Percentiles rank a stretch among this genome's conserved stretches.
Conservation (phyloP, 1,140 invertebrate genomes). For the Drosophila carrolli region DNA sequence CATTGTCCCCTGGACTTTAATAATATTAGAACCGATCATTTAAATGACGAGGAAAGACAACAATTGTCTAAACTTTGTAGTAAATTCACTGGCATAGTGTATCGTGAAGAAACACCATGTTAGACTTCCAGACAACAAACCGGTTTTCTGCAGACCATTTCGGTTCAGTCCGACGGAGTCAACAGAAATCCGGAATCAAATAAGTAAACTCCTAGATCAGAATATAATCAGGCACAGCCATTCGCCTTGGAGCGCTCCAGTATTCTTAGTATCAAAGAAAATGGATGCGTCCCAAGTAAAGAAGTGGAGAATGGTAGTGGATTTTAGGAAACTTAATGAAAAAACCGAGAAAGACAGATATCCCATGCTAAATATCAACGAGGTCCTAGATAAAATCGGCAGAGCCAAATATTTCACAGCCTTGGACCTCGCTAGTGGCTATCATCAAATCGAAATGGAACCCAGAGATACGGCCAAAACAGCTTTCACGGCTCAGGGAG, state of each 20-base stretch:
- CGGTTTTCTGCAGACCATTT: slow-evolving; percentile 67
- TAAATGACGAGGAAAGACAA: not conserved
- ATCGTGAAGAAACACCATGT: slow-evolving; percentile 35
- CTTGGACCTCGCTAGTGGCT: too few species aligned
- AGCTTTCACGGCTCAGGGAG: too few species aligned
- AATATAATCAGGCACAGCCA: slow-evolving; percentile 17
- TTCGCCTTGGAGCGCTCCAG: slow-evolving; percentile 36
- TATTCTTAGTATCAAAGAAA: slow-evolving; percentile 56
- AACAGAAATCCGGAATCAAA: slow-evolving; percentile 54
- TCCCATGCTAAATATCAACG: too few species aligned
- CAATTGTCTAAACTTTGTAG: not conserved
- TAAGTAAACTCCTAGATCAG: slow-evolving; percentile 57
- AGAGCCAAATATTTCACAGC: too few species aligned
- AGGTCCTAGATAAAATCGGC: not conserved
- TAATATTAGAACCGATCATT: slow-evolving; percentile 1
- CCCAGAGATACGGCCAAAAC: too few species aligned
- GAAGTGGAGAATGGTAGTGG: slow-evolving; percentile 70
- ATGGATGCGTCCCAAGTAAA: slow-evolving; percentile 19
- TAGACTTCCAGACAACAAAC: slow-evolving; percentile 26
- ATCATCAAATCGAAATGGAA: too few species aligned
- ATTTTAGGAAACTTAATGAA: slow-evolving; percentile 8
- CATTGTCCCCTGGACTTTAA: not conserved
- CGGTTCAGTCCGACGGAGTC: slow-evolving; percentile 65
- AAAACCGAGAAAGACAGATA: slow-evolving; percentile 84
- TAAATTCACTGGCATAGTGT: slow-evolving; percentile 2